Conservation (phyloP, 2,888 invertebrate genomes). For the Crioceris asparagi region DNA sequence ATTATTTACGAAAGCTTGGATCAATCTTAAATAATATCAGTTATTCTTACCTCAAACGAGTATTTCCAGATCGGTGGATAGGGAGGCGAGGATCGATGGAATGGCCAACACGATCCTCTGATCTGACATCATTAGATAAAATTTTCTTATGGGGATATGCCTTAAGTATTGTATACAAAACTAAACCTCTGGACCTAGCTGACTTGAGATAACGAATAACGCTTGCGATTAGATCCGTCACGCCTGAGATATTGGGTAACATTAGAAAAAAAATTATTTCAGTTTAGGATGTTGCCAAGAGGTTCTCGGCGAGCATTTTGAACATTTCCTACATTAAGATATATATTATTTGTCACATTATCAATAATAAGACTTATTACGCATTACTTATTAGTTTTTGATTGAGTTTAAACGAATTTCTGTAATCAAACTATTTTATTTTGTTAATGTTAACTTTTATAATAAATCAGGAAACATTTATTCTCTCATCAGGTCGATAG, state of each 20-base stretch:
- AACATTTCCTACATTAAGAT: not conserved
- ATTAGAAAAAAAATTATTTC: not conserved
- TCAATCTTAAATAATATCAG: no score
- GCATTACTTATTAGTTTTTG: not conserved
- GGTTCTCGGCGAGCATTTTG: not conserved
- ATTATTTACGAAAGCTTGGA: no score
- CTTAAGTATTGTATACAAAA: not conserved
- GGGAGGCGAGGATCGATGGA: no score
- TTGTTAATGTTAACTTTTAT: no score
- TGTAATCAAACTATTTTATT: not conserved
- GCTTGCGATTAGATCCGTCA: no score
- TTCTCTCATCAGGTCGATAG: no score
- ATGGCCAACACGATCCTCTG: no score
- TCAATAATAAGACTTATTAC: not conserved
- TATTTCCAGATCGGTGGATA: not conserved
- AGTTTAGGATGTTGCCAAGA: not conserved
- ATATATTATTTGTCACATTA: not conserved
- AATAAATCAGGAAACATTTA: no score
- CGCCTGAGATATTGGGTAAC: not conserved
- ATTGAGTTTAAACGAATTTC: not conserved
- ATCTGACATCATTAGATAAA: not conserved
- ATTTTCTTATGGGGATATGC: not conserved
- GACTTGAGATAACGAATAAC: not conserved
- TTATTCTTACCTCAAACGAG: not conserved
- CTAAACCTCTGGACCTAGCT: not conserved